A percentile compares a stretch with the other conserved stretches of the same genome.
Evolutionary conservation across 2,888 invertebrate species (phyloP).

Genomic region (Tenthredo mesomela): DNA sequence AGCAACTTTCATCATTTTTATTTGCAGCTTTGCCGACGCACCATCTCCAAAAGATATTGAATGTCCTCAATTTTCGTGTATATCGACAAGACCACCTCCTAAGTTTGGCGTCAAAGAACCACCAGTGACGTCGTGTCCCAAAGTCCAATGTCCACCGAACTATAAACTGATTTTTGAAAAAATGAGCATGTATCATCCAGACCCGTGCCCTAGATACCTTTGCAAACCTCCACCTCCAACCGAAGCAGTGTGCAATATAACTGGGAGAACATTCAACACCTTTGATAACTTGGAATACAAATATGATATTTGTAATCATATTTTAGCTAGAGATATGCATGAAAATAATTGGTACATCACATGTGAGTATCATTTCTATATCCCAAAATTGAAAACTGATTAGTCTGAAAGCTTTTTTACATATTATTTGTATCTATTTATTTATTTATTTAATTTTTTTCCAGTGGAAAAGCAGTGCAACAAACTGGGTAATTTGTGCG

Average conservation of each 20-base stretch:
- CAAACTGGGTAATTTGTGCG: slow-evolving; percentile 79
- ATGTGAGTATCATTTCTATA: slow-evolving; percentile 78
- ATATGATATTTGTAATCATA: slow-evolving; percentile 90
- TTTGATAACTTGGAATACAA: slow-evolving; percentile 90
- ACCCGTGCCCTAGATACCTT: slow-evolving; percentile 79
- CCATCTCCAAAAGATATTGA: slow-evolving; percentile 65
- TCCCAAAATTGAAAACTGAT: slow-evolving; percentile 13
- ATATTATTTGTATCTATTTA: neutral
- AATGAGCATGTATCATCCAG: slow-evolving; percentile 65
- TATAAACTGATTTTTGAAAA: slow-evolving; percentile 81
- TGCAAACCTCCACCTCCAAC: slow-evolving; percentile 84
- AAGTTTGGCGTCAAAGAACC: slow-evolving; percentile 69
- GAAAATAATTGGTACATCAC: slow-evolving; percentile 86
- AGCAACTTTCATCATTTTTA: neutral
- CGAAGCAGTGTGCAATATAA: slow-evolving; percentile 86
- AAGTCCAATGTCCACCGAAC: slow-evolving; percentile 81
- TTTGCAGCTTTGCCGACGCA: neutral
- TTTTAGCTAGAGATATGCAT: slow-evolving; percentile 84
- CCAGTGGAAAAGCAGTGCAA: slow-evolving; percentile 85
- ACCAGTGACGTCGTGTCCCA: slow-evolving; percentile 75
- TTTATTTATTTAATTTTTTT: slow-evolving; percentile 18
- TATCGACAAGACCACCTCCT: slow-evolving; percentile 79
- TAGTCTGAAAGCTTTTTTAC: neutral
- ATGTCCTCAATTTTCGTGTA: slow-evolving; percentile 81
- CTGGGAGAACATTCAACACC: slow-evolving; percentile 88